phyloP scores from a whole-genome alignment of 2,888 invertebrate species.

The Caenorhabditis becei region DNA sequence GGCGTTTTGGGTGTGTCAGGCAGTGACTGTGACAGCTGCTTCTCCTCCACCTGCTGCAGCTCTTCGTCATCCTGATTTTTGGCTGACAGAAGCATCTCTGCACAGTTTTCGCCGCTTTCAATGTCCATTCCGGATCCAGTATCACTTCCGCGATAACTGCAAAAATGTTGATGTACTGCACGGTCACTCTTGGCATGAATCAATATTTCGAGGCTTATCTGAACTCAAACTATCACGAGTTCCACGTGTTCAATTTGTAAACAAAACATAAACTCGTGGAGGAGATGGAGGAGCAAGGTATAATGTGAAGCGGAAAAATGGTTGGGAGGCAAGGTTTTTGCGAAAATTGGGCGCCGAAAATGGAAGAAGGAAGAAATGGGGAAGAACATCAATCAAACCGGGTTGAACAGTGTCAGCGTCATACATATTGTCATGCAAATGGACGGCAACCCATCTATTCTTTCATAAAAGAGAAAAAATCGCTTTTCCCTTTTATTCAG shows the following conservation, averaged over 20 bases:
- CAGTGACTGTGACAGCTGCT: conserved; percentile 25
- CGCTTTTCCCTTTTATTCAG: conserved; percentile 3
- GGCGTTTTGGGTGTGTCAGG: conserved; percentile 31
- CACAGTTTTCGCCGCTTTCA: conserved; percentile 55
- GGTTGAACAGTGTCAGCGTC: conserved; percentile 42
- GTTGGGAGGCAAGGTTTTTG: background rate
- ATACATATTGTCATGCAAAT: conserved; percentile 54
- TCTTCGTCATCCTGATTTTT: conserved; percentile 46
- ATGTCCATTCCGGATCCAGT: conserved; percentile 59
- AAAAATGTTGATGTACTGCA: conserved; percentile 13
- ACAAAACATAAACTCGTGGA: background rate
- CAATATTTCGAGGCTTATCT: conserved; percentile 3
- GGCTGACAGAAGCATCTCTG: conserved; percentile 46
- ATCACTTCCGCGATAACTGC: conserved; percentile 66
- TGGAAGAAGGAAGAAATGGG: background rate
- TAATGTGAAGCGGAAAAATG: background rate
- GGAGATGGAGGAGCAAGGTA: background rate
- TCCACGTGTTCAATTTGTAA: conserved; percentile 35
- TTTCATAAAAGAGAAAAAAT: background rate
- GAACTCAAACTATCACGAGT: conserved; percentile 34
- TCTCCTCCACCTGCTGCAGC: conserved; percentile 24
- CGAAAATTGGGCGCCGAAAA: background rate
- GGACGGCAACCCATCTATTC: background rate
- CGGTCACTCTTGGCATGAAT: background rate
- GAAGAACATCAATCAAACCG: conserved; percentile 43